Base-by-base conservation (phyloP, 2,797 vertebrate species). In the Sciurus vulgaris region DNA sequence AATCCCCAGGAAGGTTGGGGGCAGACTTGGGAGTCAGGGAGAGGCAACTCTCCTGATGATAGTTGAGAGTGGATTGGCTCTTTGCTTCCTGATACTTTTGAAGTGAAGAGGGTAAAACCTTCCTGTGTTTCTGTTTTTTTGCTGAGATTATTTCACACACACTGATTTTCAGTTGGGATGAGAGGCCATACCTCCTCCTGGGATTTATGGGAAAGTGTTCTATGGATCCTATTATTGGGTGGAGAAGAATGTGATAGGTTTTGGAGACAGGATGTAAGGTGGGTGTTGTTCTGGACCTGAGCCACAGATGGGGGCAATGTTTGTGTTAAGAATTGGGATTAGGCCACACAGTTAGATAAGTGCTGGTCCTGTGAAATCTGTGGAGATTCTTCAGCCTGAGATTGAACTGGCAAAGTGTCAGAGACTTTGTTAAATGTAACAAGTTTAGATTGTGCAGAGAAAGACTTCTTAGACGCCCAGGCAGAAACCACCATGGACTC, bases 111-210 rank as follows among this genome's bases (percentile, higher is more conserved):
- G 61, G 30, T 22, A 90, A 89, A 9, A 49, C 15, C 69, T 22
- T 91, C 3, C 65, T 65, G 11, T 33, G 41, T 76, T 93, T 87
- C 8, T 30, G 20, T 38, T 59, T n/a, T 95, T 95, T 59, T 47
- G 65, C 7, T 72, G 73, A 2, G 63, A 61, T 56, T 15, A 24
- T 26, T 96, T 84, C 35, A 89, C 17, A 11, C 17, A 11, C 2
- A 9, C 14, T 79, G 54, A 24, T 79, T 91, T 65, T 54, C 49
- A 33, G 1, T 14, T 61, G 33, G 47, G 22, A 33, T 18, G 13
- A 87, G 20, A 33, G n/a, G 35, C 0, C 12, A 30, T 1, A 7
- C 1, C n/a, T 73, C 54, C 0, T 79, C 12, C 18, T 83, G 56
- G n/a, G 35, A 24, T 51, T 8, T 7, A 24, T 33, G 9, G 7